Percentiles rank a stretch among this genome's conserved stretches.
Conservation (phyloP, 2,797 vertebrate species). For the Coluber constrictor region DNA sequence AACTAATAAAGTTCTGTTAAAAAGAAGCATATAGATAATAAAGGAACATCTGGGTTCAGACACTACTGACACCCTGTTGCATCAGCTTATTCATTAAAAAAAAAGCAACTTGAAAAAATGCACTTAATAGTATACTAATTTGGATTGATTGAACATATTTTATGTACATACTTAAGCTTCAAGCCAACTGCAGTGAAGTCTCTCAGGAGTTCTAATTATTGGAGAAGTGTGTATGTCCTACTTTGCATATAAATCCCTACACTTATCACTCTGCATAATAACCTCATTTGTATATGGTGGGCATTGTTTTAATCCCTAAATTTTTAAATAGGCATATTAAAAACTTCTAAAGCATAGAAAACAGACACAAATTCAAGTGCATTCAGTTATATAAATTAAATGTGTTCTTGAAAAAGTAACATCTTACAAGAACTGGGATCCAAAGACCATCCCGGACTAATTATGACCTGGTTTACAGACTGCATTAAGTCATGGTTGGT, state of each 20-base stretch:
- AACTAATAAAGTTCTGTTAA: slow-evolving; percentile 56
- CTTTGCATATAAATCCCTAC: not conserved
- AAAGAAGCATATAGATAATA: slow-evolving; percentile 33
- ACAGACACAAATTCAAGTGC: not conserved
- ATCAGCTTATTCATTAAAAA: not conserved
- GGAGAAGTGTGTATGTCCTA: not conserved
- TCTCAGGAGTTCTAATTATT: not conserved
- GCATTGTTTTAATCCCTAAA: not conserved
- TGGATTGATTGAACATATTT: not conserved
- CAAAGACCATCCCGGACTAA: not conserved
- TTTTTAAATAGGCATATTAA: not conserved
- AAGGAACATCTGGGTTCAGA: slow-evolving; percentile 9
- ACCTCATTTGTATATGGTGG: not conserved
- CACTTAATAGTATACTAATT: not conserved
- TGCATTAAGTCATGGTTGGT: not conserved
- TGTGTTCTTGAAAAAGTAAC: not conserved
- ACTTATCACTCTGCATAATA: not conserved
- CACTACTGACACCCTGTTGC: slow-evolving; percentile 5
- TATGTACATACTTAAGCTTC: not conserved
- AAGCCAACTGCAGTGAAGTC: not conserved
- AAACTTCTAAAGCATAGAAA: not conserved
- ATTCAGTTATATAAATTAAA: not conserved
- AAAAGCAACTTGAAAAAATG: not conserved
- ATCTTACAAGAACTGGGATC: not conserved
- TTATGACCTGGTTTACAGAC: not conserved